Evolutionary conservation across 2,797 vertebrate genomes (phyloP), one percentile per base, ranked within the genome.

Genomic region (Ptychobarbus kaznakovi): DNA sequence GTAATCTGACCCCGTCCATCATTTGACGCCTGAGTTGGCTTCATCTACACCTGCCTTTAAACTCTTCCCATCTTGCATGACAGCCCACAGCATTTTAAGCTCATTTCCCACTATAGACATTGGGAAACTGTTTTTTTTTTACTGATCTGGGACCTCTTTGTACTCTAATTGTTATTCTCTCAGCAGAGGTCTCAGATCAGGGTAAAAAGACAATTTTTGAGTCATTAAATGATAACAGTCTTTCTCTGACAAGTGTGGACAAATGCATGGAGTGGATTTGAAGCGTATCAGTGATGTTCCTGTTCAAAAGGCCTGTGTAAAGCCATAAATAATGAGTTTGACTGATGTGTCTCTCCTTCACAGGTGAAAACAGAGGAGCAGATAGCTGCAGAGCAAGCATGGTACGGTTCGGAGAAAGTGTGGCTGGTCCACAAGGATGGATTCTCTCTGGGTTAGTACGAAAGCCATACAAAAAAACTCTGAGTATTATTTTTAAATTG

Each of bases 381-480:
- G 95, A 98, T 98, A 0, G 95, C 96, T 0, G 96, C 96, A 0
- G 98, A 99, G 90, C 97, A 99, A 92, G 96, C 96, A 88, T 99
- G 98, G 98, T 97, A 97, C 2, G 97, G 97, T 92, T 97, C 97
- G 0, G 98, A 99, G 91, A 99, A 98, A 86, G 97, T 98, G 92
- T 99, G 98, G 98, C 96, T 99, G 85, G 95, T 98, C 92, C 98
- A 99, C 94, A 97, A 95, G 89, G 96, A 99, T 81, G 98, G 98
- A 83, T 99, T 99, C 93, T 98, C 97, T 51, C 92, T 98, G 89
- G 98, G 98, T 99, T 91, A 96, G 97, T 93, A 74, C 12, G 3
- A 13, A 28, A 44, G 16, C 11, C 49, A 22, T 74, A 53, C 35
- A 40, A 56, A 42, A 53, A 44, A 84, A 69, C 7, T 49, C 16